These are phyloP conservation scores for Diuraphis noxia DNA, from an alignment of 1,140 invertebrate species.

Conservation along the genomic window DNA sequence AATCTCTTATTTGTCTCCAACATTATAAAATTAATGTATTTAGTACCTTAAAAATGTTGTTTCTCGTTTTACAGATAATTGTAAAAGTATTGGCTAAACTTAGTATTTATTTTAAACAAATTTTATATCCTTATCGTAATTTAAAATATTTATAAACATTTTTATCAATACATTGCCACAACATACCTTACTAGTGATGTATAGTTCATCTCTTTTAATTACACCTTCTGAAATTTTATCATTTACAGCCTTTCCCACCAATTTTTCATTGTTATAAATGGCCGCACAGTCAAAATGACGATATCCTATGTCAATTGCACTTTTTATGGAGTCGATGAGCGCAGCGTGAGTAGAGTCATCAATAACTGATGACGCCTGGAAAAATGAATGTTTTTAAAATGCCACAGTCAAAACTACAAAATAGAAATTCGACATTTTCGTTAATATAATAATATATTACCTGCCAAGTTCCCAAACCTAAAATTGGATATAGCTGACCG, in stretches of 20 bases:
- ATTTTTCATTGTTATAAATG: slow-evolving; percentile 76
- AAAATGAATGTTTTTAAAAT: not conserved
- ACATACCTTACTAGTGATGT: slow-evolving; percentile 68
- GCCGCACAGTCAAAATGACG: slow-evolving; percentile 72
- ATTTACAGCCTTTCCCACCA: slow-evolving; percentile 76
- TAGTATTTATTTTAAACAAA: not conserved
- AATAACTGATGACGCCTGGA: not conserved
- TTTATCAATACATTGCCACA: not conserved
- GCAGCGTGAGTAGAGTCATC: not conserved
- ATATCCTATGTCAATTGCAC: slow-evolving; percentile 72
- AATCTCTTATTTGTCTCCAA: not conserved
- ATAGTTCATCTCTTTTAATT: slow-evolving; percentile 73
- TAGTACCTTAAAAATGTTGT: not conserved
- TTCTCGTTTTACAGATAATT: not conserved
- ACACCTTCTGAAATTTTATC: slow-evolving; percentile 73
- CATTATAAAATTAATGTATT: not conserved
- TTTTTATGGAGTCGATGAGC: slow-evolving; percentile 62
- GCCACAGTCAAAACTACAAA: too few relatives aligned
- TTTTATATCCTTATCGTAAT: not conserved
- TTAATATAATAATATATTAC: slow-evolving; percentile 62
- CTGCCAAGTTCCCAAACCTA: slow-evolving; percentile 81
- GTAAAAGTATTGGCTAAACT: not conserved
- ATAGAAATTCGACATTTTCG: too few relatives aligned
- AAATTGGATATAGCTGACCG: slow-evolving; percentile 68
- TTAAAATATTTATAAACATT: too few relatives aligned